These are phyloP conservation scores for Lepidurus couesii DNA, from an alignment of 1,140 invertebrate genomes.

Conservation along the genomic window DNA sequence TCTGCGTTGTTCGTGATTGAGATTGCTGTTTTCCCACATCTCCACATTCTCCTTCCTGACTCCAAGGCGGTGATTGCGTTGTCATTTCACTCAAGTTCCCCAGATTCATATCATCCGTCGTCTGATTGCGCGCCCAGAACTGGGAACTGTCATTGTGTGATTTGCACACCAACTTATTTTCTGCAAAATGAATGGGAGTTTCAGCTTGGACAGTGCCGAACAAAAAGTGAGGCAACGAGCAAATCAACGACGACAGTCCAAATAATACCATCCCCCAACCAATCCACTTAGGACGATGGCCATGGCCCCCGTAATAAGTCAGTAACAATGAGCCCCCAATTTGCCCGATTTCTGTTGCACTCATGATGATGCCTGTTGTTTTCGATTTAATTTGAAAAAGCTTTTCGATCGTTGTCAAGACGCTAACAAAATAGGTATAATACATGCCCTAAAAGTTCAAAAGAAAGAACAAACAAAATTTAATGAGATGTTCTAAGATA, in stretches of 20 bases:
- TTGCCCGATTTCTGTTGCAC: slow-evolving; percentile 90
- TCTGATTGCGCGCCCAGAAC: background rate
- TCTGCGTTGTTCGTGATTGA: slow-evolving; percentile 34
- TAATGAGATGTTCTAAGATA: background rate
- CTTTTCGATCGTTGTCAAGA: slow-evolving; percentile 95
- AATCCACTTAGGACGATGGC: slow-evolving; percentile 93
- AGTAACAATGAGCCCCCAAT: slow-evolving; percentile 72
- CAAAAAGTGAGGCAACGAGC: slow-evolving; percentile 74
- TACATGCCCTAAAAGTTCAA: slow-evolving; percentile 63
- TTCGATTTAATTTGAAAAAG: slow-evolving; percentile 91
- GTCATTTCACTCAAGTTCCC: background rate
- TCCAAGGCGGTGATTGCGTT: background rate
- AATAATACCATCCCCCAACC: slow-evolving; percentile 87
- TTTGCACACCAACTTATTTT: slow-evolving; percentile 10
- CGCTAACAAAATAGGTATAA: slow-evolving; percentile 91
- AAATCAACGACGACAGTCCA: slow-evolving; percentile 77
- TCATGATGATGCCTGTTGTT: slow-evolving; percentile 87
- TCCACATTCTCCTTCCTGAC: slow-evolving; percentile 16
- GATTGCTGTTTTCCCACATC: slow-evolving; percentile 29
- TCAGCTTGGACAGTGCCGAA: slow-evolving; percentile 54
- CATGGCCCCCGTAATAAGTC: slow-evolving; percentile 87
- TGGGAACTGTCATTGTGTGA: slow-evolving; percentile 2
- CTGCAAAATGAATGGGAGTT: slow-evolving; percentile 53
- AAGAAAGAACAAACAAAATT: background rate
- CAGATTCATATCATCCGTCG: background rate